Evolutionary conservation across 2,888 invertebrate species (phyloP), one percentile per base, ranked within the genome.

Genomic region (Odontocolon sp.): DNA sequence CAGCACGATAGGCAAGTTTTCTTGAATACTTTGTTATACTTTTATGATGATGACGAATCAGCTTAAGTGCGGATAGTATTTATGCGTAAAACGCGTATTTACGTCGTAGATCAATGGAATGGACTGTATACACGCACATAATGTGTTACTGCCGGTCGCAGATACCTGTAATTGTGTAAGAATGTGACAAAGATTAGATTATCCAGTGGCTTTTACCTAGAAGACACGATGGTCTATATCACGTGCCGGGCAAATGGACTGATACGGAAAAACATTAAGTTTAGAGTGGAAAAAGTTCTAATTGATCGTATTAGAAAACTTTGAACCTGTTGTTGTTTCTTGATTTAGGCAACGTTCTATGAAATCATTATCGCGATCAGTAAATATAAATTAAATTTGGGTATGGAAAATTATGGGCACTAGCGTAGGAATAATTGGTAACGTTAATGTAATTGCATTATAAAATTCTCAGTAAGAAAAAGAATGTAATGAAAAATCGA

Each of bases 1-100:
- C 87, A 97, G 96, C 87, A 98, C 97, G 3, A 96, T 98, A 82
- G 98, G 96, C 95, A 91, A 92, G 92, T 84, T 74, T 64, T 18
- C n/a, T 31, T 40, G 18, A 18, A 66, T 14, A 31, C 28, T 9
- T 54, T 31, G 33, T 31, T 21, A n/a, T 28, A 42, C 63, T 50
- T 23, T 1, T 3, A 18, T 23, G 14, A 14, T 14, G 11, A 26
- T 50, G 6, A 11, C 18, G n/a, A 11, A 4, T 11, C 11, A 26
- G 14, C 23, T 11, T 11, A 14, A 1, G 50, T 26, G 50, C n/a
- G n/a, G n/a, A 26, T 26, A 50, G 18, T 36, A 23, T 36, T 21
- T 33, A 54, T 33, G 45, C 54, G 40, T 54, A 6, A 16, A 50
- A 50, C 23, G 23, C 8, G 14, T 57, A 38, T 68, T 68, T 68